Base-by-base conservation (phyloP, 2,113 vertebrate genomes). In the Trogon surrucura region DNA sequence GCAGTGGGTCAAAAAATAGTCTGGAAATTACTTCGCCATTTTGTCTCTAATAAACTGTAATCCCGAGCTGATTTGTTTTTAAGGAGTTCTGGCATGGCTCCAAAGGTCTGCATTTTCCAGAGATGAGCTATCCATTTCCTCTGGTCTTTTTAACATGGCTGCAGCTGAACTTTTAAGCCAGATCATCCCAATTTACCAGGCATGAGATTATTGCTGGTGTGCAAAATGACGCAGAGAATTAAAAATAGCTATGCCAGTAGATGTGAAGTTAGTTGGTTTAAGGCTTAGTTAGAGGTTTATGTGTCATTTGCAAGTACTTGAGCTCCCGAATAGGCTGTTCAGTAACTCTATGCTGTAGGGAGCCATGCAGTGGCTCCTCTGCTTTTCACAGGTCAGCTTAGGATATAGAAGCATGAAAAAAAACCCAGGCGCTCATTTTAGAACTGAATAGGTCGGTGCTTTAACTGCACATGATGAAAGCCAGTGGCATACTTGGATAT, bases 81-180 rank as follows among this genome's bases (percentile, higher is more conserved):
- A 95, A 83, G 57, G 93, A 97, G 64, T 88, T 70, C 80, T 95
- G 95, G 75, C 77, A 0, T 90, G 95, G 57, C 93, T 97, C 89
- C 94, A 97, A 96, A 94, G 66, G 67, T 61, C 78, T 93, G 89
- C 94, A 96, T 87, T 93, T 94, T 96, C 98, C 97, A 94, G 27
- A 56, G 91, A 97, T 84, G 95, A 98, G 95, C 94, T 95, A 93
- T 98, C 97, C 93, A 71, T 95, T 90, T 94, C 95, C 56, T 95
- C 97, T 97, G 97, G 97, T 97, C 96, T 90, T 97, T 98, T 96
- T 96, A 96, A 97, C 95, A 97, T 96, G 90, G 71, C 91, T 87
- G 80, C 87, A 95, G 95, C 95, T 94, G 91, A 97, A 96, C 92
- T 96, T 96, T 98, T 98, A 98, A 98, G 95, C 97, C 97, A 97